Conservation (phyloP, 2,113 vertebrate species). For the Ramphastos sulfuratus region DNA sequence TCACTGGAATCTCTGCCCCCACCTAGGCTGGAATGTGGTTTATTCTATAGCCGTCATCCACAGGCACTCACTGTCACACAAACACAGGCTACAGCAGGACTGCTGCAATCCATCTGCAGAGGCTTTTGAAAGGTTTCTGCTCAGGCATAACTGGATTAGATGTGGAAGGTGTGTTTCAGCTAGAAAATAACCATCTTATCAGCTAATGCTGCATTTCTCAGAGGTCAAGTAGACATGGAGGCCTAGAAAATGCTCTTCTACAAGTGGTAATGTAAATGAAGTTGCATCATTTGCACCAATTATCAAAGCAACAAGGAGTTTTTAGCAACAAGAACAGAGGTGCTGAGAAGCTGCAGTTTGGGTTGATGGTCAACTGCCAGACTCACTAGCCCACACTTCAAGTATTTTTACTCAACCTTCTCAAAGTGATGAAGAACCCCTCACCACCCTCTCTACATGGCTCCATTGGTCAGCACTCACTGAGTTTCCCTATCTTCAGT, state of each 20-base stretch:
- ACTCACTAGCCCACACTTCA: constrained; percentile 10
- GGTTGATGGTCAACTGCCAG: constrained; percentile 12
- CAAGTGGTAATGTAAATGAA: constrained; percentile 2
- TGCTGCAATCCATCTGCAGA: constrained; percentile 4
- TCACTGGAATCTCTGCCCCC: background rate
- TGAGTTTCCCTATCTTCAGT: background rate
- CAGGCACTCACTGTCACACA: background rate
- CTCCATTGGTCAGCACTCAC: background rate
- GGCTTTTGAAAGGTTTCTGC: constrained; percentile 37
- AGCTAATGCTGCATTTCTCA: constrained; percentile 14
- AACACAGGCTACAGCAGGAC: background rate
- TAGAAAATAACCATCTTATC: constrained; percentile 27
- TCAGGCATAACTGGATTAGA: constrained; percentile 4
- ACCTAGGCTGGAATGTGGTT: constrained; percentile 16
- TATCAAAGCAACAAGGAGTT: constrained; percentile 38
- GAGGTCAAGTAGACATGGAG: background rate
- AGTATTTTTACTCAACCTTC: constrained; percentile 11
- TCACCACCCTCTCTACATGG: background rate
- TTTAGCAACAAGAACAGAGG: constrained; percentile 8
- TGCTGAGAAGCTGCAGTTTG: constrained; percentile 8
- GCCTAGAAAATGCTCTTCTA: constrained; percentile 37
- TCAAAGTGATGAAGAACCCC: background rate
- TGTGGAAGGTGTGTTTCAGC: background rate
- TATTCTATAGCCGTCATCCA: background rate
- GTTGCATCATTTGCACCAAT: constrained; percentile 1